Evolutionary conservation across 1,140 invertebrate genomes (phyloP).

Genomic region (Drosophila kanapiae): DNA sequence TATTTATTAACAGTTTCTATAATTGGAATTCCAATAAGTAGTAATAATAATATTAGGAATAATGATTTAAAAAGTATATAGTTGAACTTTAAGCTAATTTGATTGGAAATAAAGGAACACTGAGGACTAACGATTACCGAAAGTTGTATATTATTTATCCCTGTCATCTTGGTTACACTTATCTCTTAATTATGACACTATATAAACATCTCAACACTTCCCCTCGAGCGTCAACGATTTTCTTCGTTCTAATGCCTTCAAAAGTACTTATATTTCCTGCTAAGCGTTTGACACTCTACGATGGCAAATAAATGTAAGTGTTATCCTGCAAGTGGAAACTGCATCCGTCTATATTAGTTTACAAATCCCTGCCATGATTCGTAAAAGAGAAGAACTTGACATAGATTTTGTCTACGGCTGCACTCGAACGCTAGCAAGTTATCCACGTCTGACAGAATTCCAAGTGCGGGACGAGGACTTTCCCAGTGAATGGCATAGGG

Average conservation of each 20-base stretch:
- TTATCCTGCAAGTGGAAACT: constrained; percentile 26
- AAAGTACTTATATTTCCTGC: constrained; percentile 6
- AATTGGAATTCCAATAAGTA: not conserved
- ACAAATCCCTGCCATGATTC: constrained; percentile 27
- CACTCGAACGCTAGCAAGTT: constrained; percentile 42
- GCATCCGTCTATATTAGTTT: constrained; percentile 37
- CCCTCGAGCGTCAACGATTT: constrained; percentile 1
- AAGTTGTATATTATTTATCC: not conserved
- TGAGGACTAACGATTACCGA: not conserved
- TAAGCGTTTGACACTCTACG: constrained; percentile 29
- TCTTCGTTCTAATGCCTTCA: not conserved
- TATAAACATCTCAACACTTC: not conserved
- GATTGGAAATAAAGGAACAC: not conserved
- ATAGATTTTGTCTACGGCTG: constrained; percentile 22
- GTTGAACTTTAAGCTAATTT: not conserved
- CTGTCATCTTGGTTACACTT: not conserved
- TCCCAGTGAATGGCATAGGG: constrained; percentile 4
- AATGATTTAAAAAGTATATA: not conserved
- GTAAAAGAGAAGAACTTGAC: constrained; percentile 1
- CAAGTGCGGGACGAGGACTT: constrained; percentile 20
- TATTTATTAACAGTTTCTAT: constrained; percentile 4
- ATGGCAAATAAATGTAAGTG: constrained; percentile 54
- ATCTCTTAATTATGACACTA: not conserved
- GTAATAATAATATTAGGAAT: not conserved
- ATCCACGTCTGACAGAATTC: constrained; percentile 8